Evolutionary conservation across 2,888 invertebrate species (phyloP).

Genomic region (Incurvaria masculella): DNA sequence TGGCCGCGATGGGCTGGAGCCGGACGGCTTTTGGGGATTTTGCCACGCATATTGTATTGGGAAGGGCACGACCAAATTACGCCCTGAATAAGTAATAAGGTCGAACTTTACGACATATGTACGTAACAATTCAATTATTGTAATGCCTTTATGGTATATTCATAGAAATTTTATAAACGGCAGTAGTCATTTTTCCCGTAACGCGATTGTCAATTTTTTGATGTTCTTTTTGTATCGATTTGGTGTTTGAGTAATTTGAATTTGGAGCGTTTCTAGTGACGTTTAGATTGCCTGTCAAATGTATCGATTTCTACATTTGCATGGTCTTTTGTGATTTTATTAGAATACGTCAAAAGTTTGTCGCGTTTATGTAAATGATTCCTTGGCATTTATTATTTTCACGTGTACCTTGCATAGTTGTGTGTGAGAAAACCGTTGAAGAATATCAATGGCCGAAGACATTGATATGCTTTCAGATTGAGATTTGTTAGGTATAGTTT

Average conservation of each 20-base stretch:
- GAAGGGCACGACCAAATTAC: constrained; percentile 48
- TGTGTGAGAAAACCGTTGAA: constrained; percentile 6
- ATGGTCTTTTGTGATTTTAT: constrained; percentile 34
- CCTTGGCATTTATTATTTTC: not conserved
- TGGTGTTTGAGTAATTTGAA: constrained; percentile 33
- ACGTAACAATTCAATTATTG: constrained; percentile 43
- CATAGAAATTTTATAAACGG: constrained; percentile 35
- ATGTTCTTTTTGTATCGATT: constrained; percentile 7
- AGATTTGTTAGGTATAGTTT: too few relatives aligned
- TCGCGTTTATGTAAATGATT: constrained; percentile 5
- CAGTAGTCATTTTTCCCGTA: constrained; percentile 29
- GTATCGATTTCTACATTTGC: constrained; percentile 46
- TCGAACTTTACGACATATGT: constrained; percentile 17
- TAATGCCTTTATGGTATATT: constrained; percentile 32
- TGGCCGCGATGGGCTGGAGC: constrained; percentile 23
- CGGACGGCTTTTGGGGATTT: not conserved
- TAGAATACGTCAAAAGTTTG: constrained; percentile 33
- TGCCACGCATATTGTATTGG: not conserved
- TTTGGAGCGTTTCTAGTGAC: constrained; percentile 24
- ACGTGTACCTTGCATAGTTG: constrained; percentile 1
- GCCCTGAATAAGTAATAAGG: constrained; percentile 21
- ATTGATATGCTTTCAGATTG: not conserved
- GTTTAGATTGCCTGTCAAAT: constrained; percentile 9
- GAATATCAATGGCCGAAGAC: not conserved
- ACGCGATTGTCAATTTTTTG: constrained; percentile 32